phyloP scores from a whole-genome alignment of 2,113 vertebrate species.

The Cercocebus atys region DNA sequence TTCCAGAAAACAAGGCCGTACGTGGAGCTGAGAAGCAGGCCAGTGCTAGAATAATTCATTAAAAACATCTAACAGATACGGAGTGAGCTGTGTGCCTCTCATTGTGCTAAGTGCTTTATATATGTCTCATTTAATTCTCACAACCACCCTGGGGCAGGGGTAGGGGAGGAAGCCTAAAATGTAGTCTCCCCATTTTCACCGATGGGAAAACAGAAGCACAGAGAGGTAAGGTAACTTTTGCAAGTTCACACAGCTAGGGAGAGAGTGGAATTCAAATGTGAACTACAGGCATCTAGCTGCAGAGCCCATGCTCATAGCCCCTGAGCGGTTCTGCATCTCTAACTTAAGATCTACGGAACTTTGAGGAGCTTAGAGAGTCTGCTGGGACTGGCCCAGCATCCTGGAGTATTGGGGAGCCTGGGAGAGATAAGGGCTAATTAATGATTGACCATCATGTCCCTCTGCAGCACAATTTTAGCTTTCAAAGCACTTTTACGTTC shows the following conservation, averaged over 20 bases:
- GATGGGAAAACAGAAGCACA: neutral
- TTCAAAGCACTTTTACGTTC: conserved; percentile 27
- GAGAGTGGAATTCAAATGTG: neutral
- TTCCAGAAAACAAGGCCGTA: neutral
- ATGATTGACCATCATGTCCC: neutral
- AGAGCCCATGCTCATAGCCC: neutral
- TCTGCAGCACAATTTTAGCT: neutral
- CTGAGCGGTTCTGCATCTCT: neutral
- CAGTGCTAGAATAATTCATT: neutral
- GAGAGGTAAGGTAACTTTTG: conserved; percentile 3
- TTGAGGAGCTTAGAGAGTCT: neutral
- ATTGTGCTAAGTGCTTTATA: neutral
- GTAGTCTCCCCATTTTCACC: neutral
- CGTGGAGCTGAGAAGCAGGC: neutral
- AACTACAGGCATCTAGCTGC: neutral
- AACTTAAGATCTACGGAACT: neutral
- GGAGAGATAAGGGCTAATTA: conserved; percentile 29
- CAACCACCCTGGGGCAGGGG: neutral
- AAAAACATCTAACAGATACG: neutral
- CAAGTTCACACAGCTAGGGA: neutral
- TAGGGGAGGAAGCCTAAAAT: neutral
- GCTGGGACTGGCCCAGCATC: neutral
- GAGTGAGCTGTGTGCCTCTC: neutral
- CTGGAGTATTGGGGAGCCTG: neutral
- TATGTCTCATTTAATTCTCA: neutral